Evolutionary conservation across 2,797 vertebrate genomes (phyloP).

Genomic region (Mormyrops boulengeri): DNA sequence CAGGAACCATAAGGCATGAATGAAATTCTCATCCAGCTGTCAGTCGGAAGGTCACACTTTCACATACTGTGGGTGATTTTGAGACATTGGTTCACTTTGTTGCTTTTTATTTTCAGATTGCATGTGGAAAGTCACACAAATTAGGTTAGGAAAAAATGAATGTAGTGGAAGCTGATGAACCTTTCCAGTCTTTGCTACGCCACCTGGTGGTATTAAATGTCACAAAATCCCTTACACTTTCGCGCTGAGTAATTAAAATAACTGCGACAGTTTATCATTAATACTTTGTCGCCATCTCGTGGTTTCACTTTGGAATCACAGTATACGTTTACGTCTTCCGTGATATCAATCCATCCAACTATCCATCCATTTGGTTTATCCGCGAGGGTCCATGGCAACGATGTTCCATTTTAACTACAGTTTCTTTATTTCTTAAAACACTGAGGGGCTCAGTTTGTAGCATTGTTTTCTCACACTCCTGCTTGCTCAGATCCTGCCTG

Average conservation of each 20-base stretch:
- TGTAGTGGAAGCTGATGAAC: neutral
- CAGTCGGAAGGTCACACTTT: neutral
- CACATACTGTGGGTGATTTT: neutral
- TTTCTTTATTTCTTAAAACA: neutral
- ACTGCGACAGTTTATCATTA: neutral
- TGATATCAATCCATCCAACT: neutral
- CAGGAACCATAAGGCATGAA: neutral
- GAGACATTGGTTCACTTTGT: neutral
- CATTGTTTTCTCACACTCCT: neutral
- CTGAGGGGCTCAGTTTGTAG: neutral
- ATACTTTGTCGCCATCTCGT: conserved; percentile 3
- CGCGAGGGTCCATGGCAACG: neutral
- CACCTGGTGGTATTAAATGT: neutral
- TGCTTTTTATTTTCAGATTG: neutral
- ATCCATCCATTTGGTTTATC: neutral
- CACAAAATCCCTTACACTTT: neutral
- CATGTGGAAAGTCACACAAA: neutral
- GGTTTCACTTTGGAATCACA: neutral
- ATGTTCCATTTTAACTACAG: neutral
- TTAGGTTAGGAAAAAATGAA: neutral
- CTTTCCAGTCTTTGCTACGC: neutral
- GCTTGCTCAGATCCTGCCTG: neutral
- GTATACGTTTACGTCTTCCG: neutral
- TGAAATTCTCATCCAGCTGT: neutral
- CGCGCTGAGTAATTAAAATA: neutral